Conservation (phyloP, 2,888 invertebrate genomes). For the Apeira syringaria region DNA sequence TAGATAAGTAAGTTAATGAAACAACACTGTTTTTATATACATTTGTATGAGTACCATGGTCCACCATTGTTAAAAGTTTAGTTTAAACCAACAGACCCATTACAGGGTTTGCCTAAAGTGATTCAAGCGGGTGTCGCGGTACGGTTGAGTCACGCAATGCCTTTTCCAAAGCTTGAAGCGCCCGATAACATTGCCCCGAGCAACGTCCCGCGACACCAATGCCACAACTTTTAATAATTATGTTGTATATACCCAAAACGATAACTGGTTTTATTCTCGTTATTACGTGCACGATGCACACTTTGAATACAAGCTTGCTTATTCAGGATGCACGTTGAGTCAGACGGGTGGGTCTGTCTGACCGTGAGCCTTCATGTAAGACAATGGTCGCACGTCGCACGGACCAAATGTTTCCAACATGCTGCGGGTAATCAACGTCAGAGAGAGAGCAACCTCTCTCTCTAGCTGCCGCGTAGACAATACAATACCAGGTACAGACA, state of each 20-base stretch:
- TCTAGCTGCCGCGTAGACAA: neutral
- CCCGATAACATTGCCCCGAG: constrained; percentile 2
- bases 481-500: neutral
- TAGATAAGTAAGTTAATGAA: no score
- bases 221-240: constrained; percentile 1
- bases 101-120: no score
- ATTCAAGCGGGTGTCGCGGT: no score
- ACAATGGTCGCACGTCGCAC: constrained; percentile 26
- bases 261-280: constrained; percentile 22
- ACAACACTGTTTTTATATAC: no score
- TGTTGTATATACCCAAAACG: constrained; percentile 3
- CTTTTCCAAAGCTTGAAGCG: constrained; percentile 2
- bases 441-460: constrained; percentile 1
- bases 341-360: constrained; percentile 12
- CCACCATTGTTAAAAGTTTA: no score
- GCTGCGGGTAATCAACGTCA: constrained; percentile 11
- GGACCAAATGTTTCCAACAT: constrained; percentile 25
- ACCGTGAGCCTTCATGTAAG: constrained; percentile 1
- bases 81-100: no score
- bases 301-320: constrained; percentile 21
- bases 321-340: constrained; percentile 28
- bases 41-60: no score
- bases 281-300: constrained; percentile 23
- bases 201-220: constrained; percentile 8
- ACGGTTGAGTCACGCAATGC: constrained; percentile 2